A percentile compares a stretch with the other conserved stretches of the same genome.
Conservation (phyloP, 1,140 invertebrate species). For the Brachionus paranguensis region DNA sequence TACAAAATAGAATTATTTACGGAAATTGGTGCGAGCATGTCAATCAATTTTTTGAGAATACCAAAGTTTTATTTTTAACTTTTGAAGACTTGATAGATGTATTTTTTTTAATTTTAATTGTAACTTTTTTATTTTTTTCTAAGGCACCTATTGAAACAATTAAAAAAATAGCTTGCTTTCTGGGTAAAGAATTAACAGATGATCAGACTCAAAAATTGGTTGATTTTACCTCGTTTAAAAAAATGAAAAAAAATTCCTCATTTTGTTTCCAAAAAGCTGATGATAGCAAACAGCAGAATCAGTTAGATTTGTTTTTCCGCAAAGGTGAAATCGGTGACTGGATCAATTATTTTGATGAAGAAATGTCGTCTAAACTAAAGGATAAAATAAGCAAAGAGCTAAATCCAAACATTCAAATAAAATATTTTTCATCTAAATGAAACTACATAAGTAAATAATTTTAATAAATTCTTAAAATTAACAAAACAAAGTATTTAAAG, state of each 20-base stretch:
- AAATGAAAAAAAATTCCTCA: conserved; percentile 2
- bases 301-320: background rate
- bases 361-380: background rate
- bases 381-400: background rate
- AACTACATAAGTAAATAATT: background rate
- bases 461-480: background rate
- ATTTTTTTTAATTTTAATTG: background rate
- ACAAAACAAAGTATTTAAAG: too few relatives aligned
- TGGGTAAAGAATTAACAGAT: background rate
- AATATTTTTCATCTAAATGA: background rate
- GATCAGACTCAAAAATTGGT: background rate
- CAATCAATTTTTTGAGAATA: background rate
- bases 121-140: background rate
- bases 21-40: conserved; percentile 25
- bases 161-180: background rate
- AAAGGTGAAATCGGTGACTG: conserved; percentile 1
- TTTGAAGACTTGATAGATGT: conserved; percentile 18
- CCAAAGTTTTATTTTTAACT: background rate
- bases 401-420: background rate
- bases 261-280: background rate
- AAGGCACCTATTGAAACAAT: background rate
- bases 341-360: background rate
- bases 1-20: background rate
- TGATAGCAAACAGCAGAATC: background rate
- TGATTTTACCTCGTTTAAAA: background rate